Evolutionary conservation across 1,140 invertebrate genomes (phyloP).

Genomic region (Bombus pascuorum): DNA sequence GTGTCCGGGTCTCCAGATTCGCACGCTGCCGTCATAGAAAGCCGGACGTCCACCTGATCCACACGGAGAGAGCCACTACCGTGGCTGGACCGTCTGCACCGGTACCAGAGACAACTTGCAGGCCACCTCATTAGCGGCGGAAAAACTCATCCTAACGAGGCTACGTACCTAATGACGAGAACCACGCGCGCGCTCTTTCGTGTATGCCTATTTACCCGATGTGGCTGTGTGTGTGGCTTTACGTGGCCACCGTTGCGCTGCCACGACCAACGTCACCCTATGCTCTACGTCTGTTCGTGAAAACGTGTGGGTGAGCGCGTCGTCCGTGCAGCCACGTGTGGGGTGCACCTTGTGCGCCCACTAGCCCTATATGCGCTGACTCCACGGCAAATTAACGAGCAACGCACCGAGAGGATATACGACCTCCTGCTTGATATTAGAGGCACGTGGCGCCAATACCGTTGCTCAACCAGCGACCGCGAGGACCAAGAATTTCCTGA

Average conservation of each 20-base stretch:
- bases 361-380: conserved; percentile 46
- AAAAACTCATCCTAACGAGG: conserved; percentile 78
- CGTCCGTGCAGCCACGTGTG: conserved; percentile 44
- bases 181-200: conserved; percentile 59
- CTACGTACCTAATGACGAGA: conserved; percentile 77
- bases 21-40: conserved; percentile 55
- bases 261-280: not conserved
- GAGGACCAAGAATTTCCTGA: not conserved
- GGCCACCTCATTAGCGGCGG: conserved; percentile 76
- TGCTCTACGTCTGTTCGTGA: not conserved
- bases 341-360: conserved; percentile 56
- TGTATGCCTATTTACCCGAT: conserved; percentile 60
- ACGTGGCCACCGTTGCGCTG: conserved; percentile 15
- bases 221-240: not conserved
- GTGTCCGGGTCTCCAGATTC: conserved; percentile 64
- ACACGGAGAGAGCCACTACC: not conserved
- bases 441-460: conserved; percentile 55
- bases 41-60: conserved; percentile 47
- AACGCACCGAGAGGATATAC: conserved; percentile 53
- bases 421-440: conserved; percentile 51
- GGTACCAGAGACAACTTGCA: conserved; percentile 63
- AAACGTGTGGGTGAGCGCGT: conserved; percentile 7
- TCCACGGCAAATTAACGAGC: conserved; percentile 63
- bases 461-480: conserved; percentile 17
- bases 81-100: conserved; percentile 42